These are phyloP conservation scores for Heterodera filipjevi DNA, from an alignment of 2,888 invertebrate genomes.

Conservation along the genomic window DNA sequence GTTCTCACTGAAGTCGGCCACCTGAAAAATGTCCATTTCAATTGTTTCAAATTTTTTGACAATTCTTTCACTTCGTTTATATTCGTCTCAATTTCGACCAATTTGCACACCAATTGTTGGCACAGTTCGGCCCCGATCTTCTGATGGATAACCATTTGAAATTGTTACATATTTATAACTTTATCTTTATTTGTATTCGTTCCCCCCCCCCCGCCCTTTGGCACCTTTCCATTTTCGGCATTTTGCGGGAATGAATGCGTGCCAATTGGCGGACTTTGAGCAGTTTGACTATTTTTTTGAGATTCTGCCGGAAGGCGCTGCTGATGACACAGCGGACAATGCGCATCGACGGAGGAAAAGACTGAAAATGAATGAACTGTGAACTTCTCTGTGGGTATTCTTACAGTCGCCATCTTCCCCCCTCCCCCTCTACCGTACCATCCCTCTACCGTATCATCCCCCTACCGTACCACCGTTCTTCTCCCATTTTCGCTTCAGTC, in stretches of 20 bases:
- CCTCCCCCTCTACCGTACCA: too few relatives aligned
- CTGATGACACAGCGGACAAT: slow-evolving; percentile 20
- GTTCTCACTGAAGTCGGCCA: slow-evolving; percentile 47
- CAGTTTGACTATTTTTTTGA: slow-evolving; percentile 14
- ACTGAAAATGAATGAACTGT: neutral
- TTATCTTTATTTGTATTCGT: neutral
- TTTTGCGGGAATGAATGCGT: neutral
- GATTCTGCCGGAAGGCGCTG: slow-evolving; percentile 10
- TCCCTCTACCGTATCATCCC: too few relatives aligned
- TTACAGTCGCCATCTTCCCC: neutral
- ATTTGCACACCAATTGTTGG: slow-evolving; percentile 30
- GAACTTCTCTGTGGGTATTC: too few relatives aligned
- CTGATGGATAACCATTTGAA: neutral
- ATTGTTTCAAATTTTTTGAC: neutral
- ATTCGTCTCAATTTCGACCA: slow-evolving; percentile 38
- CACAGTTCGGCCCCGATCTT: slow-evolving; percentile 16
- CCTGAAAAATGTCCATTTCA: neutral
- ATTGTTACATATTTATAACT: too few relatives aligned
- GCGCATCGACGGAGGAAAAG: neutral
- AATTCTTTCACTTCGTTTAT: slow-evolving; percentile 31
- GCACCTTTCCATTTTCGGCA: neutral
- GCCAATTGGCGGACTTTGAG: slow-evolving; percentile 17
- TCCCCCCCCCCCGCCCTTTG: neutral
- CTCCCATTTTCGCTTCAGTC: neutral
- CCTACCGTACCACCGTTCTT: neutral